Evolutionary conservation across 1,140 invertebrate species (phyloP), one percentile per base, ranked within the genome.

Genomic region (Drosophila rufa): DNA sequence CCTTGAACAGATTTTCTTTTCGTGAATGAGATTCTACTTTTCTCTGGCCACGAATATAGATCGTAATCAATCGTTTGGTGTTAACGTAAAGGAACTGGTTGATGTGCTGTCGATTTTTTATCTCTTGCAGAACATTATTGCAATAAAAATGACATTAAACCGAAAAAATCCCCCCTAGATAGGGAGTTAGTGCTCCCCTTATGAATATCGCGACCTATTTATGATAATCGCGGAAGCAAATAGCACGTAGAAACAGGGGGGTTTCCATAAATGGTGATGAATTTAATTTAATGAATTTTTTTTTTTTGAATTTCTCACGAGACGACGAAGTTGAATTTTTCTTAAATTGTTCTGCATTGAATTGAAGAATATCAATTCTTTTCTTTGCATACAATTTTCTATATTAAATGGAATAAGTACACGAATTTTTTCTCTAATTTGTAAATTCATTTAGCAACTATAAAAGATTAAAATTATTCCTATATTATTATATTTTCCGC

Each of bases 1-100:
- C 80, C 80, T 80, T 80, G 70, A 45, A 36, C 11, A 75, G 22
- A 55, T 73, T 42, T 36, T 53, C 50, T 43, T 22, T 46, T 45
- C 30, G 12, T 58, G 42, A 66, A 66, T 66, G 22, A 59, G 27
- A 27, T 53, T 15, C 3, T 53, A 6, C 6, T 61, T 22, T 40
- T 11, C 14, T 25, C 25, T 38, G 27, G 8, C 11, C 7, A 15
- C 17, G 1, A 40, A 56, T 40, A 25, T 33, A 2, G 15, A 22
- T 60, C 9, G 11, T 14, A 27, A 33, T 33, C 30, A 33, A 33
- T 33, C 30, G 30, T 33, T 36, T 7, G 17, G n/a, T 1, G 15
- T 25, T 42, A 33, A 43, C 12, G 62, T 36, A 17, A 17, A 60
- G 40, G 17, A 65, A 61, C 55, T 12, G 56, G 38, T 61, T 22